Conservation (phyloP, 2,113 vertebrate genomes). For the Phyllostomus discolor region DNA sequence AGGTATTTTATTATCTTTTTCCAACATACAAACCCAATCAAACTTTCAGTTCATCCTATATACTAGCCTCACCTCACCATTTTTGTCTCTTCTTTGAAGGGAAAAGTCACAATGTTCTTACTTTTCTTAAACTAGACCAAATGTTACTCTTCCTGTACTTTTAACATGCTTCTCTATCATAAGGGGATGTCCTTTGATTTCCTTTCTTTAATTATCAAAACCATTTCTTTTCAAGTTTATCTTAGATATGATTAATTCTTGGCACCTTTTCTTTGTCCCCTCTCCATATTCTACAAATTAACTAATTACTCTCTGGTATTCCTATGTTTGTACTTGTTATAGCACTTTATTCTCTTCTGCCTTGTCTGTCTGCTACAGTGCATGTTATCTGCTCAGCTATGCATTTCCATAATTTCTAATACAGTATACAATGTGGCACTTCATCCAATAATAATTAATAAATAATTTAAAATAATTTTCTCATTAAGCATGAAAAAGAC, state of each 20-base stretch:
- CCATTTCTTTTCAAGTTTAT: neutral
- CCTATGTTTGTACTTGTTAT: neutral
- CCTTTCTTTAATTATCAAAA: neutral
- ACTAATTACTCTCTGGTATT: neutral
- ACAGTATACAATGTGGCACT: neutral
- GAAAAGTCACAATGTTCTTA: neutral
- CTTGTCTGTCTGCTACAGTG: neutral
- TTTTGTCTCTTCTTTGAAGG: neutral
- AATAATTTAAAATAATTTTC: neutral
- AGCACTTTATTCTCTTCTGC: neutral
- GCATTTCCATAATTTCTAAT: neutral
- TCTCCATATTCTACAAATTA: neutral
- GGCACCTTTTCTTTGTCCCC: neutral
- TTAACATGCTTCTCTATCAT: neutral
- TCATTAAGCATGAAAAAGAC: neutral
- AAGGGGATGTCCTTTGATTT: neutral
- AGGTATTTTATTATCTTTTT: neutral
- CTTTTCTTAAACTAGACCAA: neutral
- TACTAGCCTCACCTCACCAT: rapidly evolving
- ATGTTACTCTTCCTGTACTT: neutral
- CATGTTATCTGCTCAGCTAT: neutral
- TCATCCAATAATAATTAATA: neutral
- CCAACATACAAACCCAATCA: neutral
- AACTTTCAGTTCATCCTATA: neutral
- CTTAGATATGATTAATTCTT: neutral